These are phyloP conservation scores for Creontiades dilutus DNA, from an alignment of 2,888 invertebrate genomes.

Conservation along the genomic window DNA sequence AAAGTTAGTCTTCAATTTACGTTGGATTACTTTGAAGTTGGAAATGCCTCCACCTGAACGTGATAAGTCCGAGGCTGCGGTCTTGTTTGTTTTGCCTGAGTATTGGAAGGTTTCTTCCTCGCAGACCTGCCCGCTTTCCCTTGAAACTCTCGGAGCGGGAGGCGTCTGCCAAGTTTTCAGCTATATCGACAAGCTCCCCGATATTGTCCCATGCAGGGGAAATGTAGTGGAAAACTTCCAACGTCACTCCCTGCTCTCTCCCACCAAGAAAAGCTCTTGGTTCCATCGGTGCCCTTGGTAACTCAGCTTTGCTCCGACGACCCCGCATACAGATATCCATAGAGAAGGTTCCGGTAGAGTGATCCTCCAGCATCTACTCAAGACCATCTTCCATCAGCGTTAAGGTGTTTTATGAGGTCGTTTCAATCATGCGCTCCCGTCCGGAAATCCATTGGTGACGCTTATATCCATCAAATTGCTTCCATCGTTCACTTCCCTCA, in stretches of 20 bases:
- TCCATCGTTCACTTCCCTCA: background rate
- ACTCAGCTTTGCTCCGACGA: constrained; percentile 1
- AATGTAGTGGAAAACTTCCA: constrained; percentile 65
- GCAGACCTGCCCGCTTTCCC: background rate
- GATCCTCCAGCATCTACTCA: constrained; percentile 42
- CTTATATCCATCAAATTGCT: constrained; percentile 9
- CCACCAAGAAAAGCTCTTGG: constrained; percentile 16
- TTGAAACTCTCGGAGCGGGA: constrained; percentile 15
- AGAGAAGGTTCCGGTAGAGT: constrained; percentile 9
- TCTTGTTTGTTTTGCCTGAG: constrained; percentile 31
- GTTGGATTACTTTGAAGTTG: background rate
- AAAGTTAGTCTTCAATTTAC: background rate
- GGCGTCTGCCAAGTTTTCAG: constrained; percentile 65
- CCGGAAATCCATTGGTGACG: constrained; percentile 44
- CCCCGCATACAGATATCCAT: constrained; percentile 29
- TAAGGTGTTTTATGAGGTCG: constrained; percentile 49
- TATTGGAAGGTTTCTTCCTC: background rate
- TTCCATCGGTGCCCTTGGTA: constrained; percentile 12
- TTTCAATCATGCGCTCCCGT: constrained; percentile 41
- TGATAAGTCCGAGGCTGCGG: constrained; percentile 9
- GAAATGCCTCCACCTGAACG: background rate
- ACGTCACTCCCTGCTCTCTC: constrained; percentile 29
- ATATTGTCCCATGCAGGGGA: constrained; percentile 60
- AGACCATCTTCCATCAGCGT: constrained; percentile 28
- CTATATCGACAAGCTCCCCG: constrained; percentile 37